Evolutionary conservation across 35 echinoderm and acorn worm species (phyloP).

Genomic region (Apostichopus californicus): DNA sequence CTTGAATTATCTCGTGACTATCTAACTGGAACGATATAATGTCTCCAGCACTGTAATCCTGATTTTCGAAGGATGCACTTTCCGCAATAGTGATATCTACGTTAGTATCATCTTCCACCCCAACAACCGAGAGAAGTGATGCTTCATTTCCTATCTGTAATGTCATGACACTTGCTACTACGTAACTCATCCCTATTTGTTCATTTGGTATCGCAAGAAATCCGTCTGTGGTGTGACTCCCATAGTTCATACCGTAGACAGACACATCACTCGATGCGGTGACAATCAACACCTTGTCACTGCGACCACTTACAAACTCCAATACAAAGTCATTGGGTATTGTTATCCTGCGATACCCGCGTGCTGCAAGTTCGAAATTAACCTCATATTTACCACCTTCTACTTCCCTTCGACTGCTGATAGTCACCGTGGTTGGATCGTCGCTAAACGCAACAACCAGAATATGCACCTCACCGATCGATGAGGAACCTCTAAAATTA

Average conservation of each 20-base stretch:
- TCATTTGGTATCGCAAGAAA: slow-evolving; percentile 59
- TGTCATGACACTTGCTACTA: slow-evolving; percentile 7
- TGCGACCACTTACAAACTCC: background rate
- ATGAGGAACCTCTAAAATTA: background rate
- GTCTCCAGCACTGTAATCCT: slow-evolving; percentile 14
- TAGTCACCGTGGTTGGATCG: slow-evolving; percentile 53
- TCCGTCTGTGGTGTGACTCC: slow-evolving; percentile 51
- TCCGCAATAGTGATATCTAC: slow-evolving; percentile 42
- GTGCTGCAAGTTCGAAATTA: slow-evolving; percentile 24
- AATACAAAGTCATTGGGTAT: slow-evolving; percentile 39
- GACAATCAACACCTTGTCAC: slow-evolving; percentile 43
- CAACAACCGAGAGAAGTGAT: slow-evolving; percentile 42
- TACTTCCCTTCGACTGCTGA: slow-evolving; percentile 59
- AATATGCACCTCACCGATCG: background rate
- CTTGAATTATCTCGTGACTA: slow-evolving; percentile 49
- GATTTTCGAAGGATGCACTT: slow-evolving; percentile 6
- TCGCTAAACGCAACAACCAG: slow-evolving; percentile 70
- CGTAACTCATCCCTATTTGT: slow-evolving; percentile 56
- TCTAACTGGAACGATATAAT: slow-evolving; percentile 21
- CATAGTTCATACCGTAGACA: slow-evolving; percentile 59
- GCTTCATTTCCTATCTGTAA: background rate
- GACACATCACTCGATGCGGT: slow-evolving; percentile 62
- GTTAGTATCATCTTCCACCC: slow-evolving; percentile 21
- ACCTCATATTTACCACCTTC: slow-evolving; percentile 15
- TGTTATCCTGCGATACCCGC: slow-evolving; percentile 18